Evolutionary conservation across 1,140 invertebrate genomes (phyloP).

Genomic region (Holcopasites calliopsidis): DNA sequence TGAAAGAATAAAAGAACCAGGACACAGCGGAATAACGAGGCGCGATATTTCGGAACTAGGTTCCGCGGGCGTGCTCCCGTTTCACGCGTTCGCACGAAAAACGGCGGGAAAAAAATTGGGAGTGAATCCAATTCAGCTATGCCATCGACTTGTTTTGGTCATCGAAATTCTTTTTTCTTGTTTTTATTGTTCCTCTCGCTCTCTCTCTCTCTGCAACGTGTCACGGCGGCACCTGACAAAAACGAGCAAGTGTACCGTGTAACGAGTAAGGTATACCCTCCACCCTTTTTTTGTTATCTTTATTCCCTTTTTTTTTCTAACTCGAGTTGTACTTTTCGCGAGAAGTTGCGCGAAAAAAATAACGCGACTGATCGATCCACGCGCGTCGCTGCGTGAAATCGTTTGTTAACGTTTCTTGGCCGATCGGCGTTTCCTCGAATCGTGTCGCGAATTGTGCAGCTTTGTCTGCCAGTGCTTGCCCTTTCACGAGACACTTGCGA

Average conservation of each 20-base stretch:
- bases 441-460: neutral
- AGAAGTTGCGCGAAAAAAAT: neutral
- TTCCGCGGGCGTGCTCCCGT: slow-evolving; percentile 19
- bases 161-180: slow-evolving; percentile 38
- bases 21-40: slow-evolving; percentile 15
- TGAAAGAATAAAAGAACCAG: too few relatives aligned
- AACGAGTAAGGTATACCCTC: slow-evolving; percentile 42
- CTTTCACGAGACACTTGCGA: neutral
- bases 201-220: neutral
- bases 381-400: slow-evolving; percentile 41
- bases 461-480: neutral
- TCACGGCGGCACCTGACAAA: slow-evolving; percentile 34
- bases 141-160: slow-evolving; percentile 42
- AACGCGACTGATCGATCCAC: slow-evolving; percentile 2
- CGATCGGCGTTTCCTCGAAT: slow-evolving; percentile 4
- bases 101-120: neutral
- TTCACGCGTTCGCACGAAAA: slow-evolving; percentile 13
- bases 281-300: neutral
- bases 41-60: slow-evolving; percentile 32
- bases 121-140: slow-evolving; percentile 41
- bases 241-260: slow-evolving; percentile 36
- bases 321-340: neutral
- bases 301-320: neutral
- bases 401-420: slow-evolving; percentile 44
- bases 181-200: too few relatives aligned